Evolutionary conservation across 1,140 invertebrate genomes (phyloP), one percentile per base, ranked within the genome.

Genomic region (Paralvinella palmiformis): DNA sequence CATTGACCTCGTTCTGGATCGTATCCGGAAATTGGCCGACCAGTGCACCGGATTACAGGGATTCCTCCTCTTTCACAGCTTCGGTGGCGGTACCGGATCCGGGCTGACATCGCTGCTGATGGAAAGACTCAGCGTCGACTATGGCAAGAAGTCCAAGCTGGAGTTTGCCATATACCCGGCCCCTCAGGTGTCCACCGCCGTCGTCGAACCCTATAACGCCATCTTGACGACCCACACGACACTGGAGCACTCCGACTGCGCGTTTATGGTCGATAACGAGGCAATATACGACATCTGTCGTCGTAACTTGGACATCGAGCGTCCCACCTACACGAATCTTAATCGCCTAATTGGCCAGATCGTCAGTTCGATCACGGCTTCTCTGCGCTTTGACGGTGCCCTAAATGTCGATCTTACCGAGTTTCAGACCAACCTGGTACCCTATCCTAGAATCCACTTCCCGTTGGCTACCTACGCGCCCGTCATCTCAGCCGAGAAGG

Each of bases 131-230:
- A 90, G 88, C 31, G 90, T 92, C 1, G 91, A 94, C 70, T 94
- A 91, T 77, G 90, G 91, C 41, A 92, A 92, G 82, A 92, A 92
- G 75, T 89, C 89, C 37, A 92, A 93, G 79, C 83, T 94, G 29
- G 90, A 94, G 79, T 94, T 93, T 77, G 86, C 90, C 66, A 89
- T 94, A 71, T 94, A 93, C 78, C 91, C 91, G 32, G n/a, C n/a
- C n/a, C n/a, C n/a, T n/a, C 71, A 85, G 77, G 84, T 90, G 29
- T 89, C 89, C 0, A 87, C 88, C 0, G 85, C 91, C 13, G 89
- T 95, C 48, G 91, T 94, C 1, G 92, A 94, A 74, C 91, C 91
- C 0, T 94, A 95, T 75, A 94, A 94, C 77, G 86, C 90, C 0
- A 82, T 93, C 4, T 76, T 94, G 35, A 88, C 90, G 5, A 88